Conservation (phyloP, 2,113 vertebrate species). For the Sceloporus tristichus region DNA sequence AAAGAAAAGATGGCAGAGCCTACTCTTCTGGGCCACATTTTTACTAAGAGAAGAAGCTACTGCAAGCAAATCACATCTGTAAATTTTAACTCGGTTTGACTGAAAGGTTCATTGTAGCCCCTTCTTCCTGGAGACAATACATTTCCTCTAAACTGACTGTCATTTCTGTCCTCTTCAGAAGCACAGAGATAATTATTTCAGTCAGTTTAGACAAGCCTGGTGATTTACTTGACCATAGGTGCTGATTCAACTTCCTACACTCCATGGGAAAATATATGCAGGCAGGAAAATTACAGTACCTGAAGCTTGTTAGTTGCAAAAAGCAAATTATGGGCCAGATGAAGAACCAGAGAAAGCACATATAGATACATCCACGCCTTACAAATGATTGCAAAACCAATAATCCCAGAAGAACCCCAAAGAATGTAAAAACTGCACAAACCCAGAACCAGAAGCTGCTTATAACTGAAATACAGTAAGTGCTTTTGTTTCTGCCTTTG, state of each 20-base stretch:
- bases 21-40: slow-evolving; percentile 20
- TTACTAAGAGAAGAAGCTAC: background rate
- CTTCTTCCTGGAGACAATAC: slow-evolving; percentile 29
- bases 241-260: slow-evolving; percentile 54
- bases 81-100: slow-evolving; percentile 47
- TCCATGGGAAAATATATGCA: slow-evolving; percentile 30
- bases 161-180: slow-evolving; percentile 28
- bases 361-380: slow-evolving; percentile 21
- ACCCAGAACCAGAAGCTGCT: background rate
- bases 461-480: background rate
- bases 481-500: too few species aligned
- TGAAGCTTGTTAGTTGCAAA: slow-evolving; percentile 41
- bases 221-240: slow-evolving; percentile 39
- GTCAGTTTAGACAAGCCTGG: slow-evolving; percentile 52
- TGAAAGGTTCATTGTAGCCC: slow-evolving; percentile 23
- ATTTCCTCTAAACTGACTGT: slow-evolving; percentile 29
- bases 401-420: background rate
- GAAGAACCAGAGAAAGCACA: background rate
- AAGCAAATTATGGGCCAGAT: slow-evolving; percentile 39
- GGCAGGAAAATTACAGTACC: slow-evolving; percentile 24
- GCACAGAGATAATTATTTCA: slow-evolving; percentile 39
- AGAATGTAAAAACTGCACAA: background rate
- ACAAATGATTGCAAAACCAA: slow-evolving; percentile 18
- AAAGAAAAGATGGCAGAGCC: background rate
- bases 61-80: slow-evolving; percentile 26